Percentiles rank a stretch among this genome's conserved stretches.
These are phyloP conservation scores for Orthonychiurus folsomi DNA, from an alignment of 2,888 invertebrate genomes.

Conservation along the genomic window DNA sequence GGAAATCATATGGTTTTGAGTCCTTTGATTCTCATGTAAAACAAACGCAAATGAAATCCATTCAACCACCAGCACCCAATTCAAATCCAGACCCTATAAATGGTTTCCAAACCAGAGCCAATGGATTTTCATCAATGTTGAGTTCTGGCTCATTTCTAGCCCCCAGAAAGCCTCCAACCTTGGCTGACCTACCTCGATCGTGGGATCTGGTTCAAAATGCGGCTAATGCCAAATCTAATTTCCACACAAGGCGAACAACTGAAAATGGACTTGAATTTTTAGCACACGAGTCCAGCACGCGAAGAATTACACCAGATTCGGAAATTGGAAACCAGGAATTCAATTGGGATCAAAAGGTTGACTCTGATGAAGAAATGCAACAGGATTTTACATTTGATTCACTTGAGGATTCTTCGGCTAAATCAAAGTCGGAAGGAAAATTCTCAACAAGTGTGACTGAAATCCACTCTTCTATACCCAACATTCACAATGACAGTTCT, in stretches of 20 bases:
- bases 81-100: neutral
- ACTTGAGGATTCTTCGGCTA: neutral
- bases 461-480: too few relatives aligned
- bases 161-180: neutral
- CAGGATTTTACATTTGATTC: neutral
- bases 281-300: neutral
- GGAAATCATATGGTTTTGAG: slow-evolving; percentile 70
- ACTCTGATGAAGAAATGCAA: neutral
- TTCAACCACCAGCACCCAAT: too few relatives aligned
- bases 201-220: slow-evolving; percentile 32
- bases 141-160: neutral
- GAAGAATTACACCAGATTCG: neutral
- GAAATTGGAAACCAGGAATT: neutral
- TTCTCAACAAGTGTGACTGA: neutral
- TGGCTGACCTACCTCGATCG: slow-evolving; percentile 20
- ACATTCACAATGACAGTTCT: neutral
- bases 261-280: neutral
- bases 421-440: too few relatives aligned
- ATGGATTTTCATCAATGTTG: neutral
- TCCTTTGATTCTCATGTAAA: slow-evolving; percentile 20
- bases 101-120: slow-evolving; percentile 10
- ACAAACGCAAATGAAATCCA: too few relatives aligned
- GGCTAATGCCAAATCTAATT: neutral
- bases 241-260: neutral
- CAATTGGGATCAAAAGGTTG: neutral